These are phyloP conservation scores for Rhyzopertha dominica DNA, from an alignment of 1,140 invertebrate genomes.

Conservation along the genomic window DNA sequence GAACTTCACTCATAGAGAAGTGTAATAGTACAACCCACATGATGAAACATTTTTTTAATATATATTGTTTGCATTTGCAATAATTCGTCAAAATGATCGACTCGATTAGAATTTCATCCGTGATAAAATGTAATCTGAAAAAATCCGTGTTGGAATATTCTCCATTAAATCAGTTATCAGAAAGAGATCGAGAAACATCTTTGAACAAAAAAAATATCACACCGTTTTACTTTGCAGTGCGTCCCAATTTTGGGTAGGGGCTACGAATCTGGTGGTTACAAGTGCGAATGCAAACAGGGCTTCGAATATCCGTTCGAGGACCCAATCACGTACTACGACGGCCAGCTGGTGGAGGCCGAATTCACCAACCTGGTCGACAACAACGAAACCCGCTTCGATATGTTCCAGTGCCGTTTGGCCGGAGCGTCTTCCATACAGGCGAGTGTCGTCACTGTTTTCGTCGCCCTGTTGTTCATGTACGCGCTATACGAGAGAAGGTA, in stretches of 20 bases:
- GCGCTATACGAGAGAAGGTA: no score
- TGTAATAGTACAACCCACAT: no score
- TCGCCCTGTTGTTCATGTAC: slow-evolving; percentile 1
- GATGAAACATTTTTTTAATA: no score
- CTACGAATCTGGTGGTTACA: slow-evolving; percentile 92
- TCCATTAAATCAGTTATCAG: no score
- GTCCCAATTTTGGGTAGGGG: slow-evolving; percentile 88
- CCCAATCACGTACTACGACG: slow-evolving; percentile 91
- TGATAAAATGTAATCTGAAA: no score
- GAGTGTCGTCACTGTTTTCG: slow-evolving; percentile 22
- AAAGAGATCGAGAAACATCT: no score
- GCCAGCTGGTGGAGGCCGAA: slow-evolving; percentile 92
- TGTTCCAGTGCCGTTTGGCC: slow-evolving; percentile 88
- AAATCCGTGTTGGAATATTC: no score
- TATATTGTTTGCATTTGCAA: no score
- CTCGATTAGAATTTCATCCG: no score
- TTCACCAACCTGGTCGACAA: slow-evolving; percentile 80
- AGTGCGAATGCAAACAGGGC: slow-evolving; percentile 96
- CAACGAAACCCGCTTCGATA: slow-evolving; percentile 75
- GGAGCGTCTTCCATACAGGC: slow-evolving; percentile 53
- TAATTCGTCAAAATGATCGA: no score
- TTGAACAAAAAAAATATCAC: no score
- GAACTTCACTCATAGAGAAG: no score
- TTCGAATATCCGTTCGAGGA: slow-evolving; percentile 97
- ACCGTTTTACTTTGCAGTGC: slow-evolving; percentile 70